Evolutionary conservation across 2,113 vertebrate genomes (phyloP).

Genomic region (Lethenteron reissneri): DNA sequence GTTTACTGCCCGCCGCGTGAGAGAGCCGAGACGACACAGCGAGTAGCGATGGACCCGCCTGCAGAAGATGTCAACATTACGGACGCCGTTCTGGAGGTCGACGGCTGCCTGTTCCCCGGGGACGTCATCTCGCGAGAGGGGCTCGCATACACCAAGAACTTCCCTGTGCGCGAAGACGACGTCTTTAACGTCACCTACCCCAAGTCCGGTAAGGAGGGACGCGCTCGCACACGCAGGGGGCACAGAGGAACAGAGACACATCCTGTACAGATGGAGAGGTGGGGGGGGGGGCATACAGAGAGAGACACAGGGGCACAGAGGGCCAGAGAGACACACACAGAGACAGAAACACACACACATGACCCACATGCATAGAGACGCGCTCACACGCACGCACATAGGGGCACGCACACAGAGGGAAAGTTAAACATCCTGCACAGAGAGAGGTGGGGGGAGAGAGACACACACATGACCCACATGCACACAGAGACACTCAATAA

Average conservation of each 20-base stretch:
- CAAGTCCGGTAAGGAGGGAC: slow-evolving; percentile 17
- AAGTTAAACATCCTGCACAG: background rate
- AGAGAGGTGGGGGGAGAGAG: background rate
- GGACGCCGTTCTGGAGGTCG: background rate
- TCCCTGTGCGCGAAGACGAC: slow-evolving; percentile 23
- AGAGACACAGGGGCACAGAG: too few relatives aligned
- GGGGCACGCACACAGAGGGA: too few relatives aligned
- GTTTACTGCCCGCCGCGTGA: too few relatives aligned
- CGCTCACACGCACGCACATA: too few relatives aligned
- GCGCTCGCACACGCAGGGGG: background rate
- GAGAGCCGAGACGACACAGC: too few relatives aligned
- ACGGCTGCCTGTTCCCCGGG: background rate
- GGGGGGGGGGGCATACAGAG: too few relatives aligned
- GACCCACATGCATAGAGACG: background rate
- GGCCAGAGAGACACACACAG: too few relatives aligned
- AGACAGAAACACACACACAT: background rate
- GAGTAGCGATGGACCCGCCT: too few relatives aligned
- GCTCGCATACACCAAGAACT: slow-evolving; percentile 12
- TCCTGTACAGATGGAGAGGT: background rate
- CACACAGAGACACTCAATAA: too few relatives aligned
- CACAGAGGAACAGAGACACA: too few relatives aligned
- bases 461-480: too few relatives aligned
- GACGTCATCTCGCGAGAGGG: background rate
- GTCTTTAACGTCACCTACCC: slow-evolving; percentile 30
- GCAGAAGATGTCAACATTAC: too few relatives aligned